These are phyloP conservation scores for Adoxophyes honmai DNA, from an alignment of 1,140 invertebrate species.

Conservation along the genomic window DNA sequence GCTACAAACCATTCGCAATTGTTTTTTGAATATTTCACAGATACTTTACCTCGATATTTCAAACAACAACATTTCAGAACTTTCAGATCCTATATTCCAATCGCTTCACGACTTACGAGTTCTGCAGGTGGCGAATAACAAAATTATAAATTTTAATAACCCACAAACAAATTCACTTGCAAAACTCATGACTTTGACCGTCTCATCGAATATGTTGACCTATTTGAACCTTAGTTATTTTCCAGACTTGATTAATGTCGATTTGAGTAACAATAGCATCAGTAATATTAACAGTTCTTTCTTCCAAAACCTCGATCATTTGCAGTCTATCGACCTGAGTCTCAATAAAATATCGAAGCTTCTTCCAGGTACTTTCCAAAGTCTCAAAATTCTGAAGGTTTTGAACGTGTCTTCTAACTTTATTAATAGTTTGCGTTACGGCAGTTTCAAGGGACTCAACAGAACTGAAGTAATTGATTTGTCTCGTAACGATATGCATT, in stretches of 20 bases:
- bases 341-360: conserved; percentile 41
- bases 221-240: conserved; percentile 44
- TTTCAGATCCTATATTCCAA: conserved; percentile 23
- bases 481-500: conserved; percentile 46
- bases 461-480: conserved; percentile 50
- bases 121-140: conserved; percentile 43
- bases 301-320: conserved; percentile 33
- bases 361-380: conserved; percentile 52
- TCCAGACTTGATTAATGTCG: conserved; percentile 39
- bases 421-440: conserved; percentile 43
- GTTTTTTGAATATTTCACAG: conserved; percentile 26
- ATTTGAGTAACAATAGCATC: conserved; percentile 46
- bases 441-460: conserved; percentile 49
- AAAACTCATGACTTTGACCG: conserved; percentile 35
- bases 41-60: conserved; percentile 49
- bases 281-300: conserved; percentile 34
- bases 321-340: conserved; percentile 51
- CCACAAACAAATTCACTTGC: conserved; percentile 35
- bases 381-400: conserved; percentile 47
- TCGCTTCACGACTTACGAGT: conserved; percentile 34
- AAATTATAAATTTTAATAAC: conserved; percentile 47
- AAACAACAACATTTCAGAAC: conserved; percentile 38
- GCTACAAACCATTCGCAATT: conserved; percentile 33
- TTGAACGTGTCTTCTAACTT: conserved; percentile 54
- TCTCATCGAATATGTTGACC: conserved; percentile 43